Base-by-base conservation (phyloP, 2,888 invertebrate species). In the Drosophila dives region DNA sequence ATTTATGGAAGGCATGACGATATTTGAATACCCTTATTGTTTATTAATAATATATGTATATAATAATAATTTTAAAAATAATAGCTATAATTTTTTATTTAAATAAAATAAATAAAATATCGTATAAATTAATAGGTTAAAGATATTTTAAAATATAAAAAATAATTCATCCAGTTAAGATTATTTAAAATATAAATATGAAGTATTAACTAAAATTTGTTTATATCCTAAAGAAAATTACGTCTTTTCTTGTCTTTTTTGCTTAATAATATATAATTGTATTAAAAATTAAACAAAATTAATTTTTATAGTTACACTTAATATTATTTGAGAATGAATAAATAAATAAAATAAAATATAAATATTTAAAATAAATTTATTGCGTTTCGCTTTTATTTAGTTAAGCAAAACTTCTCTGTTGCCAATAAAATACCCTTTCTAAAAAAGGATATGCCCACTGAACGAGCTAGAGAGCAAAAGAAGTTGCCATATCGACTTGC, bases 21-120 rank as follows among this genome's bases (percentile, higher is more conserved):
- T 3, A 45, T 2, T 10, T 15, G 5, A 67, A 55, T 50, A 67
- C 67, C 17, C 66, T 64, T 7, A 29, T 29, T 26, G 26, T 26
- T 26, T 26, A 26, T 26, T 26, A 26, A 26, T 1, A 45, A 7
- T 1, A 20, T 1, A 20, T 3, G n/a, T n/a, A 20, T 7, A 20
- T 20, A 12, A 12, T 20, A 20, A 12, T 3, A 1, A 20, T 12
- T 12, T 15, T 1, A 3, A 0, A 45, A 45, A 45, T 20, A 45
- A 20, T 3, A 0, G 2, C 3, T 3, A 0, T 3, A 12, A 20
- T 12, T 11, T 20, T 12, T 1, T 12, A 20, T 3, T 4, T 4
- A 10, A 38, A 17, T 4, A n/a, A n/a, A n/a, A n/a, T 17, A 40
- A n/a, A 40, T 36, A 36, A 15, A 34, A 34, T 34, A 15, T 12